phyloP scores from a whole-genome alignment of 2,888 invertebrate species.

The Drosophila quinaria region DNA sequence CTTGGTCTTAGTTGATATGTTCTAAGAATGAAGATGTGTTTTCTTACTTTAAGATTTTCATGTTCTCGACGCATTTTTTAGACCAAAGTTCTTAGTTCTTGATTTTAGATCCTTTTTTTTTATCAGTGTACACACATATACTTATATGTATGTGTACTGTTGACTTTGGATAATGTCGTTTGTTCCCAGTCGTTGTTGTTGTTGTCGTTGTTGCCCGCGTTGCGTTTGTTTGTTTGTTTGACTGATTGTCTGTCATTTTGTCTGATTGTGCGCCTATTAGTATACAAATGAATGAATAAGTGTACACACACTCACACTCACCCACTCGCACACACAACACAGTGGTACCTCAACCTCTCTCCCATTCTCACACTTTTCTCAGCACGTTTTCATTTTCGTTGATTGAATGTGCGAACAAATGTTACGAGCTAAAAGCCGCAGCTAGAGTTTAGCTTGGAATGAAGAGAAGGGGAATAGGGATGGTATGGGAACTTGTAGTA shows the following conservation, averaged over 20 bases:
- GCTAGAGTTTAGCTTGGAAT: background rate
- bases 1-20: too few species aligned
- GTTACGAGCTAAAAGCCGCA: slow-evolving; percentile 42
- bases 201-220: slow-evolving; percentile 31
- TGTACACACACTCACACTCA: slow-evolving; percentile 50
- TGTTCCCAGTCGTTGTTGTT: slow-evolving; percentile 52
- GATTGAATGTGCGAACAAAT: slow-evolving; percentile 67
- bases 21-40: too few species aligned
- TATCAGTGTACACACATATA: too few species aligned
- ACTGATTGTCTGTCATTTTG: slow-evolving; percentile 69
- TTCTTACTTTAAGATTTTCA: too few species aligned
- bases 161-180: slow-evolving; percentile 81
- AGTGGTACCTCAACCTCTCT: slow-evolving; percentile 4
- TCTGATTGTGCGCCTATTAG: slow-evolving; percentile 80
- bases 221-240: slow-evolving; percentile 48
- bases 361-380: background rate
- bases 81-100: too few species aligned
- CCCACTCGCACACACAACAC: slow-evolving; percentile 8
- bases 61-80: too few species aligned
- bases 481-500: background rate
- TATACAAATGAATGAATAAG: slow-evolving; percentile 79
- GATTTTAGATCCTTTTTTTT: too few species aligned
- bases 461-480: background rate
- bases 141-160: too few species aligned
- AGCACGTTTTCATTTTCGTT: slow-evolving; percentile 71